These are phyloP conservation scores for Ornithoptera alexandrae DNA, from an alignment of 2,888 invertebrate species.

Conservation along the genomic window DNA sequence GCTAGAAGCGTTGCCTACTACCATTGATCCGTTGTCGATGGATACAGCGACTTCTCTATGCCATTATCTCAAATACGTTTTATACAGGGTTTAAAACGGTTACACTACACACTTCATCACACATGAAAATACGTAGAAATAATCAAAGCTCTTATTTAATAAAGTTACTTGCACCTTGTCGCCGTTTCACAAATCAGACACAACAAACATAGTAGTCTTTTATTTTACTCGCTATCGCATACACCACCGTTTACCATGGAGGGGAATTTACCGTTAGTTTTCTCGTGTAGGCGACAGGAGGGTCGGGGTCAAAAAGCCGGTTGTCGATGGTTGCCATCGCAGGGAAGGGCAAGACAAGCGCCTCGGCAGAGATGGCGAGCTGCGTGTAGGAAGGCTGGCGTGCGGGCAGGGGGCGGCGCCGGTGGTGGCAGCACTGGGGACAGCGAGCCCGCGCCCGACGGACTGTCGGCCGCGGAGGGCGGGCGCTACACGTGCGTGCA, in stretches of 20 bases:
- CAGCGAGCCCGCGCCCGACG: constrained; percentile 59
- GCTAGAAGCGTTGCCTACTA: constrained; percentile 70
- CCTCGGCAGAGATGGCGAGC: constrained; percentile 65
- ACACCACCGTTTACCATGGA: constrained; percentile 63
- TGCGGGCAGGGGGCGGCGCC: constrained; percentile 52
- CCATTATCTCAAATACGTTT: constrained; percentile 4
- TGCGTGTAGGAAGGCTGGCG: constrained; percentile 61
- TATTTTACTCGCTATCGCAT: constrained; percentile 50
- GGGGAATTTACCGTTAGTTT: constrained; percentile 66
- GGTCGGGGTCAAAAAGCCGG: constrained; percentile 59
- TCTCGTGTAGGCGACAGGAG: constrained; percentile 66
- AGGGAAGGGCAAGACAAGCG: constrained; percentile 59
- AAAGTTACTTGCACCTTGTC: constrained; percentile 60
- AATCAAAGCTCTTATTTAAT: constrained; percentile 66
- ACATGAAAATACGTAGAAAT: constrained; percentile 56
- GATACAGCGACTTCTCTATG: constrained; percentile 33
- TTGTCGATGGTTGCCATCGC: constrained; percentile 50
- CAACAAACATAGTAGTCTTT: constrained; percentile 24
- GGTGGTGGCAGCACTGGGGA: constrained; percentile 69
- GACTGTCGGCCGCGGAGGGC: constrained; percentile 65
- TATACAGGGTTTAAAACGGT: constrained; percentile 29
- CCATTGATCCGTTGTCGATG: constrained; percentile 39
- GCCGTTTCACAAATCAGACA: constrained; percentile 50
- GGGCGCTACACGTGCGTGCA: constrained; percentile 80
- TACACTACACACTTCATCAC: constrained; percentile 40